Base-by-base conservation (phyloP, 2,888 invertebrate species). In the Lithosia quadra region DNA sequence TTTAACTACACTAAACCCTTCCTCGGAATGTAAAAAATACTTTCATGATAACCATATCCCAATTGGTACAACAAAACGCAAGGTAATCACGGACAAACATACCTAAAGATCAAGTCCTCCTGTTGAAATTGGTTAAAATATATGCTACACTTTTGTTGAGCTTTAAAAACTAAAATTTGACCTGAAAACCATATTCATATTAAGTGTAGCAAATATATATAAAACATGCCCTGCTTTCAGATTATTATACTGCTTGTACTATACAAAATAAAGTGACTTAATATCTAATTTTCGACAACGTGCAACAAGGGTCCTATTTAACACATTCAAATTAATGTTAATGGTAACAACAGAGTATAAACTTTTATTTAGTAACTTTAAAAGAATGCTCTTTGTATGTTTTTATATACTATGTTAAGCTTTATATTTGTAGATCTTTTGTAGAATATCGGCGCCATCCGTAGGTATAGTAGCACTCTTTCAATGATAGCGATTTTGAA, bases 241-340 rank as follows among this genome's bases (percentile, higher is more conserved):
- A n/a, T n/a, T n/a, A n/a, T n/a, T n/a, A n/a, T 49, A 9, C n/a
- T 13, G 58, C 28, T 64, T 34, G n/a, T 60, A 34, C 55, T 68
- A 43, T 68, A 66, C 56, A 69, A 70, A 39, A 61, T 33, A 67
- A 59, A 66, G 36, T 34, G 21, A 60, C 59, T 55, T 58, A 49
- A 49, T 63, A 80, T 66, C 78, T 71, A 71, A 80, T 78, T 77
- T 77, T 74, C 69, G 21, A 55, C 65, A 65, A 77, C 65, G 63
- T 69, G 65, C 65, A 67, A 10, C 75, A 43, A 21, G 81, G 81
- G 78, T 66, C 67, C 63, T 68, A 61, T 78, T 75, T 13, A 28
- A 28, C 22, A 39, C 55, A 60, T 65, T 65, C 60, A 60, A 49
- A 49, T 49, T 49, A n/a, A 49, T 49, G 49, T 49, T 49, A 56